These are phyloP conservation scores for Antennarius maculatus DNA, from an alignment of 2,797 vertebrate genomes.

Conservation along the genomic window DNA sequence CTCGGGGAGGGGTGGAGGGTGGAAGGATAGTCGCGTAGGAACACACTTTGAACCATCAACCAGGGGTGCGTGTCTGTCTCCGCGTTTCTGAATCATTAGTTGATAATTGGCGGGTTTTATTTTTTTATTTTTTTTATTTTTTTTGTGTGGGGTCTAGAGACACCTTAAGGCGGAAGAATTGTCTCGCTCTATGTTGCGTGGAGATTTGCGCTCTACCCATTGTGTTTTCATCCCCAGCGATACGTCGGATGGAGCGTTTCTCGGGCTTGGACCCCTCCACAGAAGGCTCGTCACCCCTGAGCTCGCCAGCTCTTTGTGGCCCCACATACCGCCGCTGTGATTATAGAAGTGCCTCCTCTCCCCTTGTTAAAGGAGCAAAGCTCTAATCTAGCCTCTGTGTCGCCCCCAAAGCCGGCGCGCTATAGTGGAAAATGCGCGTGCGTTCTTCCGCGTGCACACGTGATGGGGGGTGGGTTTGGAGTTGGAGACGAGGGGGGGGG, in stretches of 20 bases:
- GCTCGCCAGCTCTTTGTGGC: slow-evolving; percentile 74
- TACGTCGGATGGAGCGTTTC: slow-evolving; percentile 56
- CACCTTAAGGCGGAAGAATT: slow-evolving; percentile 41
- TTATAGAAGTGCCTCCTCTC: slow-evolving; percentile 76
- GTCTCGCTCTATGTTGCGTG: slow-evolving; percentile 33
- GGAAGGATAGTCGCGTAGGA: slow-evolving; percentile 38
- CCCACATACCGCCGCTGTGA: slow-evolving; percentile 77
- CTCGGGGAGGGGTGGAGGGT: slow-evolving; percentile 29
- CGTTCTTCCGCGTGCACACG: slow-evolving; percentile 48
- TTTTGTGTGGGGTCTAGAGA: slow-evolving; percentile 15
- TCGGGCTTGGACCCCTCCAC: slow-evolving; percentile 65
- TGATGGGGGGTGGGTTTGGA: slow-evolving; percentile 64
- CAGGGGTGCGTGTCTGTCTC: slow-evolving; percentile 45
- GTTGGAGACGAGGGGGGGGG: slow-evolving; percentile 53
- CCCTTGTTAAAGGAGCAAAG: slow-evolving; percentile 75
- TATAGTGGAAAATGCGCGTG: slow-evolving; percentile 62
- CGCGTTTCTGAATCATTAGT: slow-evolving; percentile 51
- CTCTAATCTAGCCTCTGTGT: slow-evolving; percentile 77
- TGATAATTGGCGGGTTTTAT: slow-evolving; percentile 21
- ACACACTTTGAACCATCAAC: slow-evolving; percentile 50
- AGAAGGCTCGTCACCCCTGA: slow-evolving; percentile 64
- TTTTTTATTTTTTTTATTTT: background rate
- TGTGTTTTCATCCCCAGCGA: slow-evolving; percentile 59
- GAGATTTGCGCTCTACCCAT: slow-evolving; percentile 44
- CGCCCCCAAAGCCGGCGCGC: slow-evolving; percentile 76